Percentiles rank a stretch among this genome's conserved stretches.
Evolutionary conservation across 2,888 invertebrate genomes (phyloP).

Genomic region (Amiota minor): DNA sequence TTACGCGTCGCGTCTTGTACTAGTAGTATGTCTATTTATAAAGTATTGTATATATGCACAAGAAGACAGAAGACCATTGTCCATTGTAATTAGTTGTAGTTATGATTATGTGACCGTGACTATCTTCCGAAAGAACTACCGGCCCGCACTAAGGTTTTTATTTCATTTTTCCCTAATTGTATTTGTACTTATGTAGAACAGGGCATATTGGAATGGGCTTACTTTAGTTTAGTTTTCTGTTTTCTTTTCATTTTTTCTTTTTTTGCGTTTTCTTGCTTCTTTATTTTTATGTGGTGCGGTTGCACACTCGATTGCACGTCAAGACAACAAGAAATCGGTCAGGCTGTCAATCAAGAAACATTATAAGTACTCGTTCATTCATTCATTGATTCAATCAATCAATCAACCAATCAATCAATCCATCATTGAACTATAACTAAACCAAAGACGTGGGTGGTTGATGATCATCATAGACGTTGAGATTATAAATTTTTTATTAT

Average conservation of each 20-base stretch:
- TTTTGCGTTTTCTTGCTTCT: too few species aligned
- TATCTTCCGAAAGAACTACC: not conserved
- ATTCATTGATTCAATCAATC: too few species aligned
- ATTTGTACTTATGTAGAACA: too few species aligned
- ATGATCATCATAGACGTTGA: constrained; percentile 6
- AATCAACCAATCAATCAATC: too few species aligned
- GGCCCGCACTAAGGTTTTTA: not conserved
- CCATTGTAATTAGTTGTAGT: constrained; percentile 30
- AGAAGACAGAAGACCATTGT: constrained; percentile 11
- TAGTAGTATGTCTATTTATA: not conserved
- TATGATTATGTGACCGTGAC: constrained; percentile 26
- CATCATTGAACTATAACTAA: too few species aligned
- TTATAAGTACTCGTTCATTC: too few species aligned
- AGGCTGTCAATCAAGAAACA: constrained; percentile 18
- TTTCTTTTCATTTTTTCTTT: too few species aligned
- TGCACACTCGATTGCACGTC: constrained; percentile 14
- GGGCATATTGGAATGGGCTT: too few species aligned
- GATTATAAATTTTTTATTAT: constrained; percentile 30
- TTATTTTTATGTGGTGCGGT: constrained; percentile 1
- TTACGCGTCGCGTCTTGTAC: not conserved
- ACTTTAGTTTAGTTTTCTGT: too few species aligned
- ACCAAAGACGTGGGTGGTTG: not conserved
- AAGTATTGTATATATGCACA: not conserved
- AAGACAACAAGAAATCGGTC: constrained; percentile 11
- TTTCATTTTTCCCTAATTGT: not conserved